A percentile compares a stretch with the other conserved stretches of the same genome.
Conservation (phyloP, 2,888 invertebrate species). For the Rhorus exstirpatorius region DNA sequence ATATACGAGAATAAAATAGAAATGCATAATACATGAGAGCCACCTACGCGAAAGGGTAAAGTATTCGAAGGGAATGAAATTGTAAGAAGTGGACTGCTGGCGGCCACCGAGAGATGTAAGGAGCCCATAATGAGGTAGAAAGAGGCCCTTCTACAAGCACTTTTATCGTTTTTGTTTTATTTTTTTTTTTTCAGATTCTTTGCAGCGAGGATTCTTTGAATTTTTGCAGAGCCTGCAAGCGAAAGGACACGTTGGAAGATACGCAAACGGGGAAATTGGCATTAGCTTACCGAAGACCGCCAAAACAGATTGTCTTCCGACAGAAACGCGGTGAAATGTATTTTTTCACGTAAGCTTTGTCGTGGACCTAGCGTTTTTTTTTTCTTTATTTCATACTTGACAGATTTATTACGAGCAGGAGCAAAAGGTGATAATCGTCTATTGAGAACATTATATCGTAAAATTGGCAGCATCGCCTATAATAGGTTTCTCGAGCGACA, state of each 20-base stretch:
- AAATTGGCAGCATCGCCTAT: conserved; percentile 24
- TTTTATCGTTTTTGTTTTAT: neutral
- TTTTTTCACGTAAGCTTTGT: too few species aligned
- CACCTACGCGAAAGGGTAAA: conserved; percentile 32
- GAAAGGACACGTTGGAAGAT: neutral
- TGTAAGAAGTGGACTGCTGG: conserved; percentile 17
- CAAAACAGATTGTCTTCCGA: neutral
- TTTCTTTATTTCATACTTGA: too few species aligned
- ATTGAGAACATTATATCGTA: conserved; percentile 16
- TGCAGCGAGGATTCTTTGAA: conserved; percentile 1
- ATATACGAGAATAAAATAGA: conserved; percentile 26
- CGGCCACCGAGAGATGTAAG: conserved; percentile 10
- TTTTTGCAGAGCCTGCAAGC: neutral
- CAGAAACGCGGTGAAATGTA: too few species aligned
- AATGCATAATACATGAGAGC: conserved; percentile 52
- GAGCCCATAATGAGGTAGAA: conserved; percentile 40
- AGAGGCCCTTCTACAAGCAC: conserved; percentile 4
- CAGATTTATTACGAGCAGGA: too few species aligned
- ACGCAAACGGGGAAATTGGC: neutral
- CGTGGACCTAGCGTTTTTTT: too few species aligned
- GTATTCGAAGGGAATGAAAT: conserved; percentile 21
- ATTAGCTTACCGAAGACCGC: neutral
- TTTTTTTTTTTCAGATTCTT: neutral
- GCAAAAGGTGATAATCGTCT: neutral
- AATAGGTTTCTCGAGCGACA: neutral